Base-by-base conservation (phyloP, 2,888 invertebrate genomes). In the Capitulum mitella region DNA sequence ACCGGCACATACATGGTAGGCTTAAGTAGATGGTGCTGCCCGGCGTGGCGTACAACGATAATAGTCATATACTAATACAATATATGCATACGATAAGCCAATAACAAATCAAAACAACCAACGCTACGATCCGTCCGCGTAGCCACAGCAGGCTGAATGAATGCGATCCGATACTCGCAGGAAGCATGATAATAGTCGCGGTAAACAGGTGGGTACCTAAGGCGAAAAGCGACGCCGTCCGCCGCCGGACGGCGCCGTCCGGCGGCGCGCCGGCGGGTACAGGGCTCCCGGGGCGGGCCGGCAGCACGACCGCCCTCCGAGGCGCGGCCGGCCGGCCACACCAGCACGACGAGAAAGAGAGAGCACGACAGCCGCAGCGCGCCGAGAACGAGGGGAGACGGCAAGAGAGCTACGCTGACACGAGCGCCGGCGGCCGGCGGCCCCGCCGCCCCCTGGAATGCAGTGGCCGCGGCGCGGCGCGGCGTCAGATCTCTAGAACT, bases 401-500 rank as follows among this genome's bases (percentile, higher is more conserved):
- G 78, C 48, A 54, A 32, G n/a, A n/a, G n/a, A n/a, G n/a, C n/a
- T n/a, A n/a, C n/a, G n/a, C n/a, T n/a, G n/a, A n/a, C n/a, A n/a
- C n/a, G n/a, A n/a, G n/a, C n/a, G n/a, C n/a, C n/a, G n/a, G n/a
- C n/a, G n/a, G n/a, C n/a, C n/a, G n/a, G n/a, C n/a, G n/a, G n/a
- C n/a, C n/a, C n/a, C n/a, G n/a, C n/a, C 61, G 61, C 61, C 10
- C 61, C 32, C 29, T 61, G 61, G 61, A 61, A 54, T 51, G 46
- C 14, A 14, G 51, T 37, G 34, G 46, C 58, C 32, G 32, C 54
- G 46, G 19, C 32, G 58, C 37, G n/a, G n/a, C 48, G 48, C 48
- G 32, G 1, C 61, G 61, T 3, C 10, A 51, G 51, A 6, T 12
- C 61, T 77, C 84, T 93, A 99, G 89, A 99, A 97, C 89, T 98